Evolutionary conservation across 1,140 invertebrate genomes (phyloP).

Genomic region (Goniozus legneri): DNA sequence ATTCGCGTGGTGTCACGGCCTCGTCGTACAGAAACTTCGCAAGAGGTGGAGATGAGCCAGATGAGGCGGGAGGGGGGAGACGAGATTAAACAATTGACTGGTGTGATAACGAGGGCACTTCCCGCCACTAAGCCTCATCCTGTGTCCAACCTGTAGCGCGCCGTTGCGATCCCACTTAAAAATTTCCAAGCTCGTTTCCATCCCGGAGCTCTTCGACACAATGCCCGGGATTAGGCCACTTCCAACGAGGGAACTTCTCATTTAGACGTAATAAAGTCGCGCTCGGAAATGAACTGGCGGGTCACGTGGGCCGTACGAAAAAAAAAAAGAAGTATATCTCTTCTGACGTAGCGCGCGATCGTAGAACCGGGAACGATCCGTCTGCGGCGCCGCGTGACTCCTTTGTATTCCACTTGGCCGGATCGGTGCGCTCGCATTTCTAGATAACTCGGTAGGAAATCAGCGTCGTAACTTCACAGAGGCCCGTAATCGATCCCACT

Average conservation of each 20-base stretch:
- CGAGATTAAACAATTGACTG: conserved; percentile 44
- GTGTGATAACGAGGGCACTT: conserved; percentile 45
- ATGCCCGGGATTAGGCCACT: conserved; percentile 5
- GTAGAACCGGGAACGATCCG: too few species aligned
- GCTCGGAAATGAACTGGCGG: too few species aligned
- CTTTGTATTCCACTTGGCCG: too few species aligned
- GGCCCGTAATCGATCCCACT: too few species aligned
- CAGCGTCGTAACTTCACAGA: too few species aligned
- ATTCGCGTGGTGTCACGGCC: conserved; percentile 26
- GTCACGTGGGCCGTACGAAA: too few species aligned
- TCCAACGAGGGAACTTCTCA: background rate
- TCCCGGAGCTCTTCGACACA: too few species aligned
- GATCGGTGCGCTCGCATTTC: too few species aligned
- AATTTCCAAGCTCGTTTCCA: conserved; percentile 4
- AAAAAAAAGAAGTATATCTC: too few species aligned
- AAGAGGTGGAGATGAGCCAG: conserved; percentile 1
- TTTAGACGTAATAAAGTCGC: background rate
- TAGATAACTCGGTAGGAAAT: too few species aligned
- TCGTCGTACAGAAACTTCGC: background rate
- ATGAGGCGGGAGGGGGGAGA: conserved; percentile 8
- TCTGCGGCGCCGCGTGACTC: too few species aligned
- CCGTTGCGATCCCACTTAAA: background rate
- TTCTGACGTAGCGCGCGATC: too few species aligned
- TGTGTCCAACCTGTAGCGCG: conserved; percentile 17
- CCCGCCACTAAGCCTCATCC: conserved; percentile 41